Base-by-base conservation (phyloP, 35 echinoderm and acorn worm genomes). In the Stichopus chloronotus region DNA sequence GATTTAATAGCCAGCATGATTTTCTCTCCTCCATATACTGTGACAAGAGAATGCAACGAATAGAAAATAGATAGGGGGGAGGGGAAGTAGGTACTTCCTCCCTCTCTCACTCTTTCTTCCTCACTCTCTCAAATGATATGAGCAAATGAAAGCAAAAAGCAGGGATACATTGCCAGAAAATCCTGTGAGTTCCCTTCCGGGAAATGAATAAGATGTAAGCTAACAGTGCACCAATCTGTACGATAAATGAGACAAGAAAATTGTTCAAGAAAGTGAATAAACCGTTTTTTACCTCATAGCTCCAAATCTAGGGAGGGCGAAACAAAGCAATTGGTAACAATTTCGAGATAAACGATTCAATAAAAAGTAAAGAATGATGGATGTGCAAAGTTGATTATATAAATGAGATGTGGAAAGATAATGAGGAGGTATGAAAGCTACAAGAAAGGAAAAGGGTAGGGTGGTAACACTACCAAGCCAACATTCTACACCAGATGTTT, bases 261-360 rank as follows among this genome's bases (percentile, higher is more conserved):
- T 83, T 55, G 25, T 24, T 81, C 30, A 83, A 83, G 19, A 78
- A 8, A 9, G 23, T 24, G 52, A 20, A 56, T 17, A 83, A 83
- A 53, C 43, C 9, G 4, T 81, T 81, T 52, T 81, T 83, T 83
- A 83, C 80, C 80, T 83, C 80, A 13, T 5, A 55, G 80, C 14
- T 83, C 80, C 80, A 83, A 52, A 83, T 83, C 80, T 83, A 83
- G 19, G 30, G 55, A 55, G 53, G 12, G 80, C 55, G 55, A 55
- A 83, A 83, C 80, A 83, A 83, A 83, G 80, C 25, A 56, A 83
- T 81, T 30, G 52, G 61, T 65, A 65, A 65, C 61, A 65, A 43
- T 65, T 43, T 65, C 19, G 61, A 65, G 61, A 43, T 0, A 10
- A 65, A 65, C 61, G 19, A 14, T 65, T 1, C 30, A 3, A 43